These are phyloP conservation scores for Pogonomyrmex barbatus DNA, from an alignment of 1,140 invertebrate genomes.

Conservation along the genomic window DNA sequence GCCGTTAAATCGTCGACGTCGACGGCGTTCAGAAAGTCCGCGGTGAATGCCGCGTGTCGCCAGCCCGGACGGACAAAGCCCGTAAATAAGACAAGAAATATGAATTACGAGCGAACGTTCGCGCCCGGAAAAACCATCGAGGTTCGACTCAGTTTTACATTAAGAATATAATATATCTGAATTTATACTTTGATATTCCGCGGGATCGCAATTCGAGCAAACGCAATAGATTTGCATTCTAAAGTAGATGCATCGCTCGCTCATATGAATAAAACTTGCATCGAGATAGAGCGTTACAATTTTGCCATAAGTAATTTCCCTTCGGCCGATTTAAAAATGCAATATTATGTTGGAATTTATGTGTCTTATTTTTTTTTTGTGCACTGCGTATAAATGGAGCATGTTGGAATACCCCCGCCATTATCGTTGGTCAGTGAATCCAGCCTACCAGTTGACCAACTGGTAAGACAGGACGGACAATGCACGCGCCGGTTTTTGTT, in stretches of 20 bases:
- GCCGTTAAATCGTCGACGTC: constrained; percentile 59
- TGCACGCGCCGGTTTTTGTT: constrained; percentile 39
- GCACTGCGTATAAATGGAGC: constrained; percentile 37
- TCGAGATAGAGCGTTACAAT: not conserved
- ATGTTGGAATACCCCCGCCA: constrained; percentile 10
- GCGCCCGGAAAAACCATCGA: not conserved
- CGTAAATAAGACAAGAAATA: constrained; percentile 13
- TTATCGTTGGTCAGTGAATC: constrained; percentile 50
- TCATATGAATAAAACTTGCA: not conserved
- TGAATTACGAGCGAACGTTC: not conserved
- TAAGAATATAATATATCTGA: not conserved
- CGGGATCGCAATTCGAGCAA: not conserved
- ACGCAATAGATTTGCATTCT: not conserved
- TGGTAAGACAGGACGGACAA: constrained; percentile 45
- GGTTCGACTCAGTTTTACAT: not conserved
- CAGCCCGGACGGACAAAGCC: not conserved
- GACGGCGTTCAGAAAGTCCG: not conserved
- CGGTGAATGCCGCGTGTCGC: not conserved
- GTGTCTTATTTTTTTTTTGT: not conserved
- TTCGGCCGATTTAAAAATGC: not conserved
- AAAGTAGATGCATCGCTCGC: not conserved
- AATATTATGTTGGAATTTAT: not conserved
- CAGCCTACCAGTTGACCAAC: constrained; percentile 33
- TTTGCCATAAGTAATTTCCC: not conserved
- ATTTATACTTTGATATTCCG: not conserved